These are phyloP conservation scores for Myathropa florea DNA, from an alignment of 2,888 invertebrate genomes.

Conservation along the genomic window DNA sequence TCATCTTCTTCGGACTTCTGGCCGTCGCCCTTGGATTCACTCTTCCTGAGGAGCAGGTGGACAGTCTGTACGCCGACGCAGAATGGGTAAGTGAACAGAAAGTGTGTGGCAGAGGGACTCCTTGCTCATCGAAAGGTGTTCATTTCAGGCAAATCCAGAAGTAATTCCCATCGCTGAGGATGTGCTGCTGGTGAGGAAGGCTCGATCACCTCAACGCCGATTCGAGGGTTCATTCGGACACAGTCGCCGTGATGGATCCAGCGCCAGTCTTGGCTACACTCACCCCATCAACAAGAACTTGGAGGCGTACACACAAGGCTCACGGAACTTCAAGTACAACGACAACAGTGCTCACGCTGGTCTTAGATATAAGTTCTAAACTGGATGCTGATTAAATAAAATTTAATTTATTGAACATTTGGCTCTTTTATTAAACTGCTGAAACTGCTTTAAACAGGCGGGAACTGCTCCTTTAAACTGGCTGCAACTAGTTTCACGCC, in stretches of 20 bases:
- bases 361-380: conserved; percentile 19
- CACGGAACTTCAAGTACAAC: conserved; percentile 31
- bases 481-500: not conserved
- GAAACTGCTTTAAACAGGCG: not conserved
- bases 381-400: not conserved
- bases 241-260: not conserved
- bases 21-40: conserved; percentile 21
- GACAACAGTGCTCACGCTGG: conserved; percentile 42
- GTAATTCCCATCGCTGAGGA: not conserved
- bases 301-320: conserved; percentile 10
- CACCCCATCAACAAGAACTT: conserved; percentile 22
- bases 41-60: conserved; percentile 13
- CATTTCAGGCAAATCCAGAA: too few relatives aligned
- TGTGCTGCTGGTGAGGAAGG: not conserved
- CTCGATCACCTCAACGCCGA: not conserved
- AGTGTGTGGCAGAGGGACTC: too few relatives aligned
- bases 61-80: not conserved
- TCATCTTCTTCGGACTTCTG: conserved; percentile 36
- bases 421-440: not conserved
- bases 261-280: conserved; percentile 19
- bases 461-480: not conserved
- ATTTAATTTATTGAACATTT: not conserved
- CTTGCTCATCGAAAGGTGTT: too few relatives aligned
- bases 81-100: not conserved
- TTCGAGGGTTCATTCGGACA: not conserved